These are phyloP conservation scores for Clamator glandarius DNA, from an alignment of 2,797 vertebrate species.

Conservation along the genomic window DNA sequence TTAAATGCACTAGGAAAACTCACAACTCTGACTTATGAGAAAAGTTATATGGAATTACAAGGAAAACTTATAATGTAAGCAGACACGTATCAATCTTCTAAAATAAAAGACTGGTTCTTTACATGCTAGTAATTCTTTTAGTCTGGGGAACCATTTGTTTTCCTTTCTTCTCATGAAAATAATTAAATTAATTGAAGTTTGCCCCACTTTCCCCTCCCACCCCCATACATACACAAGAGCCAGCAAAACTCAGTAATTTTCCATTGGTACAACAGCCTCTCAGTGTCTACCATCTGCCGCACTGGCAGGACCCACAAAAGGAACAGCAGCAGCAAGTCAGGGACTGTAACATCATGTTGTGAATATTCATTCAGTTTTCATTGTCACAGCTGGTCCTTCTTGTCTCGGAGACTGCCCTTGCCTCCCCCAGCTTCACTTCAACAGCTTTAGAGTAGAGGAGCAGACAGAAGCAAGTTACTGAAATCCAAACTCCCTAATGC, in stretches of 20 bases:
- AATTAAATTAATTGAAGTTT: background rate
- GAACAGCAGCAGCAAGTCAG: slow-evolving; percentile 6
- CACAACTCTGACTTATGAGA: background rate
- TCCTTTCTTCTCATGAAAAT: background rate
- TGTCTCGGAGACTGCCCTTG: background rate
- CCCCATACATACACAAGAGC: background rate
- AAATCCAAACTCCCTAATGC: background rate
- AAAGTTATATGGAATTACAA: background rate
- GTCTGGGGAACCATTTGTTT: background rate
- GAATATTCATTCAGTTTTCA: slow-evolving; percentile 40
- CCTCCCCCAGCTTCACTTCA: background rate
- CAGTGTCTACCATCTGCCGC: slow-evolving; percentile 51
- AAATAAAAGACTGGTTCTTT: background rate
- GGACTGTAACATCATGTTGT: background rate
- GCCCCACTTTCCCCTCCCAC: background rate
- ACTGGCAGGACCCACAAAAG: slow-evolving; percentile 36
- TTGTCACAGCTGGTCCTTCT: slow-evolving; percentile 7
- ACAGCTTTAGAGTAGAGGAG: background rate
- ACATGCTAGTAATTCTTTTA: background rate
- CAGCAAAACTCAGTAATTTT: slow-evolving; percentile 34
- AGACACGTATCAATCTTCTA: background rate
- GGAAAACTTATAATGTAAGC: background rate
- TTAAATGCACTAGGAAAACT: background rate
- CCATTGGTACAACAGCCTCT: slow-evolving; percentile 20
- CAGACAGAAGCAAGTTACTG: background rate